Evolutionary conservation across 2,888 invertebrate species (phyloP), one percentile per base, ranked within the genome.

Genomic region (Horisme vitalbata): DNA sequence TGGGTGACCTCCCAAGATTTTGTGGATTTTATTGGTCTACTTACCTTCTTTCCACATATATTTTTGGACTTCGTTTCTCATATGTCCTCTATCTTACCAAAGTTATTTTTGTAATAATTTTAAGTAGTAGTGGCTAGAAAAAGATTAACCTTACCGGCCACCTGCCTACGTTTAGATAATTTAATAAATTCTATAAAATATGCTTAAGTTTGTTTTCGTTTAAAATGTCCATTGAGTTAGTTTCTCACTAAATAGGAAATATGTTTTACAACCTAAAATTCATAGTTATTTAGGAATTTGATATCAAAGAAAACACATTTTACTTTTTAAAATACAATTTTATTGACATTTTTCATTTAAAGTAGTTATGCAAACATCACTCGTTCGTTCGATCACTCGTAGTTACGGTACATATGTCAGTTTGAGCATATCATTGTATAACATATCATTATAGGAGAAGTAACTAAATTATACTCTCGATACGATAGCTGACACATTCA

Each of bases 271-370:
- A n/a, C n/a, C n/a, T n/a, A n/a, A n/a, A n/a, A n/a, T n/a, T n/a
- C n/a, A n/a, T n/a, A n/a, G n/a, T n/a, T n/a, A n/a, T n/a, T n/a
- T n/a, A n/a, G n/a, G n/a, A n/a, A n/a, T n/a, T n/a, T 20, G 8
- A n/a, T 23, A 9, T 3, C 4, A 23, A 60, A 53, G 52, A 50
- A 75, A 73, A 75, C 61, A 71, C 56, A 53, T 38, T 37, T 31
- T 59, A 71, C 73, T 73, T 81, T 86, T 88, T 87, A 85, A 86
- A 86, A 87, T 86, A 87, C 84, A 80, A 79, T 75, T 89, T 89
- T 89, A 88, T 88, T 89, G 88, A 89, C 86, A 85, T 88, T 86
- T 79, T 83, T 71, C 77, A 78, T 81, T 83, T 77, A 82, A 77
- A 81, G 83, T 81, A 87, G 35, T 77, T 83, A 82, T 82, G 86